phyloP scores from a whole-genome alignment of 2,797 vertebrate genomes.

The Chelonia mydas region DNA sequence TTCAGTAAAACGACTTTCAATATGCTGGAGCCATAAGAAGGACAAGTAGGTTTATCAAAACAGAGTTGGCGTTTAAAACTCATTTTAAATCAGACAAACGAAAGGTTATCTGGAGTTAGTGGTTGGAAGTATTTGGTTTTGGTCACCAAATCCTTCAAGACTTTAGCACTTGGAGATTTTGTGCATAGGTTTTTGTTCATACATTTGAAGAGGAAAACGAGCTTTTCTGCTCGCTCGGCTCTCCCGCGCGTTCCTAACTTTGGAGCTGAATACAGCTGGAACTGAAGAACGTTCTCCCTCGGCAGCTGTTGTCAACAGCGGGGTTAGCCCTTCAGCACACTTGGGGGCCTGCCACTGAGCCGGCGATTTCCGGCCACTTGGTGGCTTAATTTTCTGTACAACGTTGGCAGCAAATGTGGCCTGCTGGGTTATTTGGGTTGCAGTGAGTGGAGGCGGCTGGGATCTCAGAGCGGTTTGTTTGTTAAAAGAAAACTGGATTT shows the following conservation, averaged over 20 bases:
- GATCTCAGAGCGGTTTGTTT: too few relatives aligned
- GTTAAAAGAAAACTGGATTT: too few relatives aligned
- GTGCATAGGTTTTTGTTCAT: not conserved
- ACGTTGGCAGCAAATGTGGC: not conserved
- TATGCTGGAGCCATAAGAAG: not conserved
- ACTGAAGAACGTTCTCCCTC: not conserved
- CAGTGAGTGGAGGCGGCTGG: not conserved
- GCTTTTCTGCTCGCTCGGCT: not conserved
- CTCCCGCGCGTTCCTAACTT: not conserved
- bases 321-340: not conserved
- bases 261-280: not conserved
- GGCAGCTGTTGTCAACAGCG: not conserved
- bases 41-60: not conserved
- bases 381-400: not conserved
- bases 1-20: not conserved
- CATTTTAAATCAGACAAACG: not conserved
- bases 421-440: not conserved
- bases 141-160: not conserved
- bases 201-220: not conserved
- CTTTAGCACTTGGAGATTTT: not conserved
- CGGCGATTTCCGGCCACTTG: not conserved
- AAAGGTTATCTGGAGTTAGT: not conserved
- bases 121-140: not conserved
- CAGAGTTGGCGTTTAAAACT: not conserved
- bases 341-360: not conserved